phyloP scores from a whole-genome alignment of 92 coral and sea anemone species.

The Scolanthus callimorphus region DNA sequence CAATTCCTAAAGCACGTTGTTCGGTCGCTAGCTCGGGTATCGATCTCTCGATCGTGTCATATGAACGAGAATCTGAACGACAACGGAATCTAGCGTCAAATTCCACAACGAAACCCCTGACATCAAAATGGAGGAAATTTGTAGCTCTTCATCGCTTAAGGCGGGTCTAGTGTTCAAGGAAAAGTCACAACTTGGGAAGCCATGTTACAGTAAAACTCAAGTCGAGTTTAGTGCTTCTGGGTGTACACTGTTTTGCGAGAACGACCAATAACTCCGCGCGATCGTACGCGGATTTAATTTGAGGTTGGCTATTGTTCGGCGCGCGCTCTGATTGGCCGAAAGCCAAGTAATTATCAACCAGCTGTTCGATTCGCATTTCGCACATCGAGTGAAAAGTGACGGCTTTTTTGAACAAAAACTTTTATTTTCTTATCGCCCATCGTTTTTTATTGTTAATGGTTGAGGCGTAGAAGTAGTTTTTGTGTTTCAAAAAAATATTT shows the following conservation, averaged over 20 bases:
- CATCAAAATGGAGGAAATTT: too few species aligned
- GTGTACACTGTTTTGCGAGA: not conserved
- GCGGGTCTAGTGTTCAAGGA: too few species aligned
- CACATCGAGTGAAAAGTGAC: not conserved
- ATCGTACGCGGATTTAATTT: not conserved
- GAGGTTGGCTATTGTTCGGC: conserved; percentile 3
- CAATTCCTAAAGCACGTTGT: too few species aligned
- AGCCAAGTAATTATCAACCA: not conserved
- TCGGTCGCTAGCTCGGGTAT: too few species aligned
- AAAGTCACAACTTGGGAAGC: too few species aligned
- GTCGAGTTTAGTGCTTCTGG: too few species aligned
- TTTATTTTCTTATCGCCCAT: not conserved
- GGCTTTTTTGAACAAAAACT: not conserved
- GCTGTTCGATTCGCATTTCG: conserved; percentile 1
- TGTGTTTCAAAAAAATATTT: not conserved
- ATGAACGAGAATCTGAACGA: not conserved
- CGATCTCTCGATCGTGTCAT: not conserved
- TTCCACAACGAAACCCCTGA: too few species aligned
- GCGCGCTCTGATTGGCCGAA: conserved; percentile 26
- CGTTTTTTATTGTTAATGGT: not conserved
- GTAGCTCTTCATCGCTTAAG: too few species aligned
- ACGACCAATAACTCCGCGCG: conserved; percentile 16
- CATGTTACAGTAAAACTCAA: too few species aligned
- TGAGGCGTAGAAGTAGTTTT: not conserved
- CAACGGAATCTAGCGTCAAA: not conserved